Conservation (phyloP, 37 sponge, comb jelly and placozoan species). For the Bolinopsis microptera region DNA sequence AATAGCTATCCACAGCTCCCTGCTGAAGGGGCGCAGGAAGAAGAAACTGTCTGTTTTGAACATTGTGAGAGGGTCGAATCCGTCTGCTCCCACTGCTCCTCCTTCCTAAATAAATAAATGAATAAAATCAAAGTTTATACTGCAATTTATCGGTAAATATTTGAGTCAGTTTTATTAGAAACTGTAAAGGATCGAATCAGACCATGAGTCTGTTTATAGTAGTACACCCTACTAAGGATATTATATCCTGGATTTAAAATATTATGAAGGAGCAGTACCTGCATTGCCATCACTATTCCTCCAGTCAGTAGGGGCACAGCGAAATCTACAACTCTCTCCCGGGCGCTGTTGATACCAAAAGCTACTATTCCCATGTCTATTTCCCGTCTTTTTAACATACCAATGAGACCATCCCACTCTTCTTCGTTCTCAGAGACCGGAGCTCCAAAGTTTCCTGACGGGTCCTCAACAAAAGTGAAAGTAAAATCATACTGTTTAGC, state of each 20-base stretch:
- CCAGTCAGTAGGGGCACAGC: not conserved
- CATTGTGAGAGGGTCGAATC: conserved; percentile 10
- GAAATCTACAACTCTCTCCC: conserved; percentile 6
- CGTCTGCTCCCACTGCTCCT: not conserved
- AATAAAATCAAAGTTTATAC: no score
- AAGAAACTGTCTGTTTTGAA: not conserved
- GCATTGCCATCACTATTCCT: not conserved
- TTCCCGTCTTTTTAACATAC: not conserved
- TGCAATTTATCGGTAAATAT: no score
- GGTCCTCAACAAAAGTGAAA: not conserved
- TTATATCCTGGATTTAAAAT: no score
- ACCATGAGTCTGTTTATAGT: no score
- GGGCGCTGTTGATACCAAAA: conserved; percentile 1
- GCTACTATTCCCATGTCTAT: conserved; percentile 33
- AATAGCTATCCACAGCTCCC: conserved; percentile 5
- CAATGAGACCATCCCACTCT: not conserved
- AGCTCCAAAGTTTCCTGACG: not conserved
- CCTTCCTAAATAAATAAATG: no score
- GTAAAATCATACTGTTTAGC: not conserved
- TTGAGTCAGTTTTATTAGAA: no score
- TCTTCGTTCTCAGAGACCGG: not conserved
- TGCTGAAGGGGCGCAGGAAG: conserved; percentile 32
- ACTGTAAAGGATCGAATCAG: no score
- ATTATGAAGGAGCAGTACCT: no score
- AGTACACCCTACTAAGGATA: no score